These are phyloP conservation scores for Diachasma alloeum DNA, from an alignment of 1,140 invertebrate genomes.

Conservation along the genomic window DNA sequence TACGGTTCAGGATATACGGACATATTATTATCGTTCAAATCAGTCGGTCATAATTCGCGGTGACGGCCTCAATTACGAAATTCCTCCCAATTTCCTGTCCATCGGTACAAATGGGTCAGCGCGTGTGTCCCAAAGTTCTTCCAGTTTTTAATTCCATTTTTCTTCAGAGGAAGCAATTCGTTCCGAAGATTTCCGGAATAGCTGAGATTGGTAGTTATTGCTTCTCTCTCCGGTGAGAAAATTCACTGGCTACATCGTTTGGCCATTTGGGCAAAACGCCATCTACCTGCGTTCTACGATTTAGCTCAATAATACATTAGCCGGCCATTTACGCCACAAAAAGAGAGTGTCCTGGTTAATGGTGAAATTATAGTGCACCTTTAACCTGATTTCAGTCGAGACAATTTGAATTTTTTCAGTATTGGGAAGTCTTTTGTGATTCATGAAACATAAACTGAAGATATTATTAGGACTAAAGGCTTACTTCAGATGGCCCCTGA, in stretches of 20 bases:
- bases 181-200: not conserved
- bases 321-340: not conserved
- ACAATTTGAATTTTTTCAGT: not conserved
- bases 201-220: not conserved
- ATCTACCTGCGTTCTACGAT: constrained; percentile 48
- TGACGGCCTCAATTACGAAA: constrained; percentile 20
- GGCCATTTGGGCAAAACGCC: constrained; percentile 50
- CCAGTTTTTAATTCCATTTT: not conserved
- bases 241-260: constrained; percentile 44
- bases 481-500: no score
- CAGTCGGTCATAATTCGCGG: constrained; percentile 56
- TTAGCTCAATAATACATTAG: constrained; percentile 25
- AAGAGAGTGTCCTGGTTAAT: not conserved
- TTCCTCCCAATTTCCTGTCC: not conserved
- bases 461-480: no score
- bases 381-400: not conserved
- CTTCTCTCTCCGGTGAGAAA: constrained; percentile 27
- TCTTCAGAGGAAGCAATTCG: not conserved
- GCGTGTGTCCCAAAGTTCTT: not conserved
- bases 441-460: no score
- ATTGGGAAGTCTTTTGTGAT: not conserved
- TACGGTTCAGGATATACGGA: no score
- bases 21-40: constrained; percentile 49
- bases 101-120: not conserved
- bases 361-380: not conserved